phyloP scores from a whole-genome alignment of 2,113 vertebrate species.

The Leuciscus idus region DNA sequence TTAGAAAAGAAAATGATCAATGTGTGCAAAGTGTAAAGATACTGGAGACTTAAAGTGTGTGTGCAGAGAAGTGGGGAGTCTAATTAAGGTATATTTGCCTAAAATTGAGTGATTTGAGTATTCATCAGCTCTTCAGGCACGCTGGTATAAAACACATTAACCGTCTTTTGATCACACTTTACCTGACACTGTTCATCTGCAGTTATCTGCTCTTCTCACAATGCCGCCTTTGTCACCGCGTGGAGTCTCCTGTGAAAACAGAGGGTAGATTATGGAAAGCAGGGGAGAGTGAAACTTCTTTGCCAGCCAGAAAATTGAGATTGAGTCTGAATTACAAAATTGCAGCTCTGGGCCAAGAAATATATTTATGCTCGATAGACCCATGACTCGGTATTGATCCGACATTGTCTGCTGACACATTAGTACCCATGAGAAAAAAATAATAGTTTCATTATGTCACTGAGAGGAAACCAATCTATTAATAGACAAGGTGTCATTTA shows the following conservation, averaged over 20 bases:
- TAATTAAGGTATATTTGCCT: constrained; percentile 75
- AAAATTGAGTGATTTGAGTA: constrained; percentile 72
- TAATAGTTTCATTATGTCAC: background rate
- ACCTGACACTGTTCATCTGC: constrained; percentile 79
- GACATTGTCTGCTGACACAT: constrained; percentile 29
- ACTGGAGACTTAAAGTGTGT: constrained; percentile 59
- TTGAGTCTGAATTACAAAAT: constrained; percentile 55
- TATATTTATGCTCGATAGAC: constrained; percentile 43
- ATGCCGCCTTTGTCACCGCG: constrained; percentile 63
- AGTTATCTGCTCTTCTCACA: constrained; percentile 75
- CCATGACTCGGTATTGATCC: constrained; percentile 13
- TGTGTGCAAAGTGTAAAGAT: constrained; percentile 20
- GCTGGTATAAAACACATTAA: constrained; percentile 83
- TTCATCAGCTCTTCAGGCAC: constrained; percentile 79
- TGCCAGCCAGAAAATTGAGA: constrained; percentile 64
- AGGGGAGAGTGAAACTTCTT: constrained; percentile 43
- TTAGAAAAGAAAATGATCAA: background rate
- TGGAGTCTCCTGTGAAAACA: constrained; percentile 62
- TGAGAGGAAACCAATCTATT: background rate
- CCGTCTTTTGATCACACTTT: constrained; percentile 78
- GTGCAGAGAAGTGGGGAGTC: constrained; percentile 73
- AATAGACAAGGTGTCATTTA: background rate
- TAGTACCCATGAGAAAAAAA: background rate
- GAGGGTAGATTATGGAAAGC: constrained; percentile 19
- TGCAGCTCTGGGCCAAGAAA: constrained; percentile 51